phyloP scores from a whole-genome alignment of 53 echinoderm and acorn worm genomes.

The Mesocentrotus franciscanus region DNA sequence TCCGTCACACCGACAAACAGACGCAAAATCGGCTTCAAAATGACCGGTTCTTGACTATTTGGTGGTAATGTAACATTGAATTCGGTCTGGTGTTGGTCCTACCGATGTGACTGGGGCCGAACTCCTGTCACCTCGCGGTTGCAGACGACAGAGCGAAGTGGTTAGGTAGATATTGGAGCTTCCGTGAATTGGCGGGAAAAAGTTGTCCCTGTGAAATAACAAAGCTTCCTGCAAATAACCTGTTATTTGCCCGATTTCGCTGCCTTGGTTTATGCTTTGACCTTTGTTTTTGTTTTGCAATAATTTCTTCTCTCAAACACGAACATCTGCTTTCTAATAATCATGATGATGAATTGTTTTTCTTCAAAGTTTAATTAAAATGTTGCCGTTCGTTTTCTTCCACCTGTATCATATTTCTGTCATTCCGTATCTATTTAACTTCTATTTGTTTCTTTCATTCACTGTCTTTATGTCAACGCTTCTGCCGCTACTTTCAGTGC shows the following conservation, averaged over 20 bases:
- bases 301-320: neutral
- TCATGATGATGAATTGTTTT: neutral
- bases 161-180: constrained; percentile 3
- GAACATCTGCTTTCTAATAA: neutral
- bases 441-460: too few relatives aligned
- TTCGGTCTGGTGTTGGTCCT: too few relatives aligned
- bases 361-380: neutral
- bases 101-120: neutral
- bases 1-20: too few relatives aligned
- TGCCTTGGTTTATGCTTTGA: neutral
- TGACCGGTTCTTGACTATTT: too few relatives aligned
- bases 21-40: too few relatives aligned
- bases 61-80: too few relatives aligned
- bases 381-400: neutral
- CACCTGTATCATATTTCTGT: neutral
- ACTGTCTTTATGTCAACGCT: too few relatives aligned
- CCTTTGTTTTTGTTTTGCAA: constrained; percentile 38
- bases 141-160: neutral
- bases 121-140: neutral
- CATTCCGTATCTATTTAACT: too few relatives aligned
- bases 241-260: constrained; percentile 15
- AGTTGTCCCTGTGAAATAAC: neutral
- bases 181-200: constrained; percentile 14
- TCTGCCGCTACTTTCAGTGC: too few relatives aligned
- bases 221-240: constrained; percentile 3